These are phyloP conservation scores for Semicossyphus pulcher DNA, from an alignment of 2,113 vertebrate species.

Conservation along the genomic window DNA sequence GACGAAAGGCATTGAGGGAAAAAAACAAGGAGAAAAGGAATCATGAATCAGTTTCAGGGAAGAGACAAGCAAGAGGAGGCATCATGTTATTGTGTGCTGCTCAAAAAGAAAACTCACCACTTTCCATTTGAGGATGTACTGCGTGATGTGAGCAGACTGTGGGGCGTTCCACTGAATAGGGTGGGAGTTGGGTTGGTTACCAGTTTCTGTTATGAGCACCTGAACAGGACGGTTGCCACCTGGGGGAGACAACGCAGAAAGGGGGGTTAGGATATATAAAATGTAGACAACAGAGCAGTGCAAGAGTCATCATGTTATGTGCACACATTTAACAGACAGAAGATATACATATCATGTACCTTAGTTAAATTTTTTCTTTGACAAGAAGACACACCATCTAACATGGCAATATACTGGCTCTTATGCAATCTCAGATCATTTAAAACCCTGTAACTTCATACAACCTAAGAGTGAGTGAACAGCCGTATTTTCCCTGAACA, in stretches of 20 bases:
- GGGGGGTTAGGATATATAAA: neutral
- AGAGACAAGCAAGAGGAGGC: no score
- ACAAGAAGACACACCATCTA: neutral
- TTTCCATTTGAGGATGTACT: conserved; percentile 95
- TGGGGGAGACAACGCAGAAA: conserved; percentile 29
- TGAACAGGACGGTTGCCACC: conserved; percentile 91
- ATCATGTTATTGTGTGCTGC: neutral
- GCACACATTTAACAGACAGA: neutral
- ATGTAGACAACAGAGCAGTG: neutral
- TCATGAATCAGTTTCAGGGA: no score
- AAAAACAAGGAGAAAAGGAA: no score
- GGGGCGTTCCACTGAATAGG: conserved; percentile 96
- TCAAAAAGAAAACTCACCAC: conserved; percentile 78
- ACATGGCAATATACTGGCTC: neutral
- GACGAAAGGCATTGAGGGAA: neutral
- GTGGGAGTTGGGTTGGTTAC: conserved; percentile 93
- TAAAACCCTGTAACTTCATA: neutral
- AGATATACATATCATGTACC: neutral
- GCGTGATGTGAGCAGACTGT: conserved; percentile 89
- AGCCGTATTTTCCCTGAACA: conserved; percentile 23
- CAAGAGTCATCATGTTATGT: neutral
- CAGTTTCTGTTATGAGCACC: conserved; percentile 93
- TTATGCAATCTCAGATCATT: neutral
- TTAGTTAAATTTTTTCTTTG: neutral
- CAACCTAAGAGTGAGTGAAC: neutral